Percentiles rank a stretch among this genome's conserved stretches.
phyloP scores from a whole-genome alignment of 1,140 invertebrate genomes.

The Portunus trituberculatus region DNA sequence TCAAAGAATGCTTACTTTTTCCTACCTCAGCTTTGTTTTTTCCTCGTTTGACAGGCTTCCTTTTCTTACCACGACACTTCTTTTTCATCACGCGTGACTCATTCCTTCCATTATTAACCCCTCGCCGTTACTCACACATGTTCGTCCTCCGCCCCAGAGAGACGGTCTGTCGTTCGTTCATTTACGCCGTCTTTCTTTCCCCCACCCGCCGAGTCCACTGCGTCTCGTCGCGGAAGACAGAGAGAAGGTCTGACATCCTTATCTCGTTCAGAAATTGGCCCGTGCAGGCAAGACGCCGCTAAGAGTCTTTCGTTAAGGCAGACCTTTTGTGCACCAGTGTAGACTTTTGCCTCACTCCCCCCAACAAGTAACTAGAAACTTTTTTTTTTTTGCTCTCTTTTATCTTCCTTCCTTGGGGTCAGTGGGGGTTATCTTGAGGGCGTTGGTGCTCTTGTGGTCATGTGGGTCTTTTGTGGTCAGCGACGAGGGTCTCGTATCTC shows the following conservation, averaged over 20 bases:
- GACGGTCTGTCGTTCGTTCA: not conserved
- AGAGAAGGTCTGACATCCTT: not conserved
- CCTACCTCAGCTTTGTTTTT: not conserved
- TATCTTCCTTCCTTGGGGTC: not conserved
- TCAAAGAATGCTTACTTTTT: too few relatives aligned
- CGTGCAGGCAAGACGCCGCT: not conserved
- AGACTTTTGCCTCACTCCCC: not conserved
- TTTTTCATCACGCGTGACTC: not conserved
- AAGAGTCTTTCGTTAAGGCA: not conserved
- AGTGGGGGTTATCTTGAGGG: not conserved
- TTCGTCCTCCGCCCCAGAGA: not conserved
- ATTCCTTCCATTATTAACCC: not conserved
- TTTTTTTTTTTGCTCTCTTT: not conserved
- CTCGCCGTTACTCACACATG: not conserved
- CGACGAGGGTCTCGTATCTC: not conserved
- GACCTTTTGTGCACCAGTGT: not conserved
- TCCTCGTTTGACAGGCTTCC: not conserved
- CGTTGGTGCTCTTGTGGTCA: not conserved
- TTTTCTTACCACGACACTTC: not conserved
- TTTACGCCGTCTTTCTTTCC: not conserved
- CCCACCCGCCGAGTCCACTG: not conserved
- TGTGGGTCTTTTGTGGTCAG: not conserved
- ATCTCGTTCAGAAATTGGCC: slow-evolving; percentile 11
- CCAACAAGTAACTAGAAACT: not conserved
- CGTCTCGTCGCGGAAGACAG: not conserved